A percentile compares a stretch with the other conserved stretches of the same genome.
Evolutionary conservation across 2,797 vertebrate genomes (phyloP).

Genomic region (Premnoplex brunnescens): DNA sequence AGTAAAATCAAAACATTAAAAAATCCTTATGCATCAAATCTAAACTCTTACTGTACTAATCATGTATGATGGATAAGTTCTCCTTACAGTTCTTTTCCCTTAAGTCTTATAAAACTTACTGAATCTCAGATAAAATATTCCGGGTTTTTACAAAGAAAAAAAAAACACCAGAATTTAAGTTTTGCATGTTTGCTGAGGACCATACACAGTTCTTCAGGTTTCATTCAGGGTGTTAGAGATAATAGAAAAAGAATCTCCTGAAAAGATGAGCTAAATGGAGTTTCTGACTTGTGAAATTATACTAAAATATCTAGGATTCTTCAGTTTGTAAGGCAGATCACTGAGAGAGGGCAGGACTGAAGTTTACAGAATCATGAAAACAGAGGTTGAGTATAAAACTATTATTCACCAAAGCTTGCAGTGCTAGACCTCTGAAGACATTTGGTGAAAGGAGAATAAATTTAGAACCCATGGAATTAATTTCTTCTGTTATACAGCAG

Average conservation of each 20-base stretch:
- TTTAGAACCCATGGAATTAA: neutral
- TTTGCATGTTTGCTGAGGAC: neutral
- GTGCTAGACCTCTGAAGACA: neutral
- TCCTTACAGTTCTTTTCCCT: neutral
- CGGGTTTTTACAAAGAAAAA: neutral
- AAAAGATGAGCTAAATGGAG: neutral
- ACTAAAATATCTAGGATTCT: neutral
- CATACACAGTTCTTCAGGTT: neutral
- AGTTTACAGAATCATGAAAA: neutral
- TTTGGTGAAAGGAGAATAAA: neutral
- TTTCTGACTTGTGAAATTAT: neutral
- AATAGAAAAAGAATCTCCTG: neutral
- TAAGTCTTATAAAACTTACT: neutral
- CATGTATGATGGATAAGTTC: neutral
- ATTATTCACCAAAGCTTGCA: neutral
- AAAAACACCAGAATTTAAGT: rapidly evolving
- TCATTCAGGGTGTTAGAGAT: neutral
- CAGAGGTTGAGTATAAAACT: neutral
- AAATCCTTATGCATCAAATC: neutral
- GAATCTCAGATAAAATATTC: neutral
- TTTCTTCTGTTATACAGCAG: neutral
- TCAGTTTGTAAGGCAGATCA: neutral
- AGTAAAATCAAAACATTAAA: neutral
- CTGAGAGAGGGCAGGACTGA: neutral
- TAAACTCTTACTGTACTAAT: neutral